A percentile compares a stretch with the other conserved stretches of the same genome.
Evolutionary conservation across 1,140 invertebrate genomes (phyloP).

Genomic region (Drosophila pseudoananassae): DNA sequence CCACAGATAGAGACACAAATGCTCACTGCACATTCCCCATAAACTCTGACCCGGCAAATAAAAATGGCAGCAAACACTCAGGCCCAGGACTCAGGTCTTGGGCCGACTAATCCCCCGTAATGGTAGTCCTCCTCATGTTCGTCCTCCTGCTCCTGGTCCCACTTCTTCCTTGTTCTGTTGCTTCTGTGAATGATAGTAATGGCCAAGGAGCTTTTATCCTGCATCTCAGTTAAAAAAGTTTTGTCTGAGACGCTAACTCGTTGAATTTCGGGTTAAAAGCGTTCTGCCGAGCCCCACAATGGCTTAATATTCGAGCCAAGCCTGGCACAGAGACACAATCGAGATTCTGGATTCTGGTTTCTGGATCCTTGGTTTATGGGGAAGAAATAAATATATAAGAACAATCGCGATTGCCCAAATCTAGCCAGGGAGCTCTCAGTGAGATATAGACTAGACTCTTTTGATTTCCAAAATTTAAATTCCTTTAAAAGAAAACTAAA

Average conservation of each 20-base stretch:
- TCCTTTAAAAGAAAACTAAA: not conserved
- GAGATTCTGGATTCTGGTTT: conserved; percentile 7
- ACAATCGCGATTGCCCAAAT: not conserved
- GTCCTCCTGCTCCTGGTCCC: conserved; percentile 6
- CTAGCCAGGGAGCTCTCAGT: not conserved
- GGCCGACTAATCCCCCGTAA: conserved; percentile 43
- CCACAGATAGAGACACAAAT: conserved; percentile 43
- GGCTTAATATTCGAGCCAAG: conserved; percentile 60
- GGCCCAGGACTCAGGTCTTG: conserved; percentile 21
- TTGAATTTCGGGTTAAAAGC: conserved; percentile 74
- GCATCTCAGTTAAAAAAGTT: conserved; percentile 67
- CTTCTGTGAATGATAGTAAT: conserved; percentile 76
- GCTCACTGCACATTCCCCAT: conserved; percentile 69
- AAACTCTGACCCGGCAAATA: conserved; percentile 61
- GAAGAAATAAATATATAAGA: not conserved
- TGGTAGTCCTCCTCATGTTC: conserved; percentile 26
- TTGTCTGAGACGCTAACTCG: conserved; percentile 69
- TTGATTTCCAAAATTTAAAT: too few relatives aligned
- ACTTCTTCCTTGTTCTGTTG: not conserved
- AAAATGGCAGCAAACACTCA: conserved; percentile 76
- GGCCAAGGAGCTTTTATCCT: conserved; percentile 68
- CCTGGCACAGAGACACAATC: conserved; percentile 16
- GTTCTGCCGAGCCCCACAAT: conserved; percentile 60
- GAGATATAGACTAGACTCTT: not conserved
- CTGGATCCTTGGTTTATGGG: conserved; percentile 20